Evolutionary conservation across 2,797 vertebrate species (phyloP), one percentile per base, ranked within the genome.

Genomic region (Eulemur coronatus): DNA sequence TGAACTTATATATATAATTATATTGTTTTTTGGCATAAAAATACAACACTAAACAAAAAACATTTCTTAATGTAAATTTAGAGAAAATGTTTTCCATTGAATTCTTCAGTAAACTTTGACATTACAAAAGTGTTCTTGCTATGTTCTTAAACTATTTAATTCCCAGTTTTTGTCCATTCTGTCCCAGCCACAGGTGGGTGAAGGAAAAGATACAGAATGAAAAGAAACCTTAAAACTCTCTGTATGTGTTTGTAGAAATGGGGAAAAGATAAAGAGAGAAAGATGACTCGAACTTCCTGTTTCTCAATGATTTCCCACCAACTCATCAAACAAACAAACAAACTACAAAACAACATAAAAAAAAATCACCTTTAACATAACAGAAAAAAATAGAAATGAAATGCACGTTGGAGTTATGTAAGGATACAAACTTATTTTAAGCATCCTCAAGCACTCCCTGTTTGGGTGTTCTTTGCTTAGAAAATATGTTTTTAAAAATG

Each of bases 401-500:
- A 80, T 79, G 61, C 8, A 9, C 63, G 22, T 7, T 84, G 8
- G 17, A 78, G 13, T 9, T 75, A 26, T 52, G 85, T 86, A 88
- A 93, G 59, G 79, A 10, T 48, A 17, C 1, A 50, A 46, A 75
- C 33, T 93, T 94, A 91, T 84, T 73, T 91, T 50, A 80, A 80
- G n/a, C 33, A 80, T 24, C 43, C 7, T 96, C 13, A 84, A 26
- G 63, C 0, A 76, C 6, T 41, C 67, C 4, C 38, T 81, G 2
- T 81, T 70, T 61, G 2, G 7, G 38, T 63, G 65, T 69, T 82
- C 89, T 81, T 81, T 96, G 33, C 72, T 67, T 95, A 96, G 69
- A 96, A 96, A 94, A 76, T 61, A 35, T 57, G 2, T 69, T 92
- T 91, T 78, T 43, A 9, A 89, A 93, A 70, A 38, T 88, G 22